These are phyloP conservation scores for Drosophila kurseongensis DNA, from an alignment of 1,140 invertebrate species.

Conservation along the genomic window DNA sequence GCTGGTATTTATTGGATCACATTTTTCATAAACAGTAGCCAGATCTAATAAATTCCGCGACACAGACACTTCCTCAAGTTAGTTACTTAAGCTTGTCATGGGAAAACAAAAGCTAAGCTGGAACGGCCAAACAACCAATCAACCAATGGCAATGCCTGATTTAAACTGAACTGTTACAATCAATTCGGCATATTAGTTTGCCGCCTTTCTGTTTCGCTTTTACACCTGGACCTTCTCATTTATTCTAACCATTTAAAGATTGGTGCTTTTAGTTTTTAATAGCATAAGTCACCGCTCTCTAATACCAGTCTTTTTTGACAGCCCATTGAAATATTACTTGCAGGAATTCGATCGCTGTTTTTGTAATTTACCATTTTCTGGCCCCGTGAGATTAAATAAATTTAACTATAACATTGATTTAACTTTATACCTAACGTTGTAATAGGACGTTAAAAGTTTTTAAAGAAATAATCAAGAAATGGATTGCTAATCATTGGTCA, in stretches of 20 bases:
- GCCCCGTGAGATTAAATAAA: not conserved
- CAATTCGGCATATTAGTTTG: slow-evolving; percentile 38
- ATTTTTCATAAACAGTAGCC: slow-evolving; percentile 35
- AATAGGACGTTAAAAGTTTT: too few species aligned
- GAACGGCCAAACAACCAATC: slow-evolving; percentile 1
- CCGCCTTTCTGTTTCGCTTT: slow-evolving; percentile 39
- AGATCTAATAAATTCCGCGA: slow-evolving; percentile 35
- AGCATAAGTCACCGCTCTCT: slow-evolving; percentile 26
- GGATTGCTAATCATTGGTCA: too few species aligned
- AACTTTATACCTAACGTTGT: too few species aligned
- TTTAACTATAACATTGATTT: not conserved
- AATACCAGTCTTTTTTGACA: slow-evolving; percentile 19
- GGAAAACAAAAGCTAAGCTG: slow-evolving; percentile 11
- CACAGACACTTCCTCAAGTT: slow-evolving; percentile 40
- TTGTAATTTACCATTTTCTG: not conserved
- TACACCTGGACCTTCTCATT: slow-evolving; percentile 31
- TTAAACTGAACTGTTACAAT: slow-evolving; percentile 24
- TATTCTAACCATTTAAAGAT: slow-evolving; percentile 17
- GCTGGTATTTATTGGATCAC: slow-evolving; percentile 50
- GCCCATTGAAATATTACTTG: slow-evolving; percentile 6
- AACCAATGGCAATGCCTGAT: slow-evolving; percentile 1
- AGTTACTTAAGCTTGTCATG: slow-evolving; percentile 6
- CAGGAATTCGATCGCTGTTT: not conserved
- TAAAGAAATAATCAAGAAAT: too few species aligned
- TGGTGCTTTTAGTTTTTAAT: slow-evolving; percentile 6